These are phyloP conservation scores for Paracanthobrama guichenoti DNA, from an alignment of 2,113 vertebrate species.

Conservation along the genomic window DNA sequence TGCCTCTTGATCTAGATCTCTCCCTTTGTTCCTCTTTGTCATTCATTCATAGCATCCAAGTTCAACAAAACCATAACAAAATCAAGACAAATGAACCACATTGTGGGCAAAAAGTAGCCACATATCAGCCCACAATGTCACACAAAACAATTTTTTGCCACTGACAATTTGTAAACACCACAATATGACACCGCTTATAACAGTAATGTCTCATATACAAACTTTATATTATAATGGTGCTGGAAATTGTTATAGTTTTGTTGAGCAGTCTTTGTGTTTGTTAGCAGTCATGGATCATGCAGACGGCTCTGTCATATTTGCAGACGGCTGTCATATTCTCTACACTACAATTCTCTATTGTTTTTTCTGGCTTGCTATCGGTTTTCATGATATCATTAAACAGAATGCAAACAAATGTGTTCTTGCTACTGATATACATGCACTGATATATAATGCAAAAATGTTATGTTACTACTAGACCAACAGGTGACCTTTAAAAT, in stretches of 20 bases:
- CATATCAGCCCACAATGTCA: constrained; percentile 5
- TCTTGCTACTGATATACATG: neutral
- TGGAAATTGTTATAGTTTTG: neutral
- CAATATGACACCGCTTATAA: neutral
- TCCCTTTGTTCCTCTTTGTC: neutral
- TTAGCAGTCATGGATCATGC: neutral
- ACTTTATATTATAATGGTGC: neutral
- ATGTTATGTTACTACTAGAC: too few relatives aligned
- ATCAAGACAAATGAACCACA: neutral
- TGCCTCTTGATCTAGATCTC: constrained; percentile 21
- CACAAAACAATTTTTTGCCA: neutral
- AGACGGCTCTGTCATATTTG: neutral
- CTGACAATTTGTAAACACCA: neutral
- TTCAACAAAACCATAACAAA: constrained; percentile 15
- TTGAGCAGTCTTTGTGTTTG: neutral
- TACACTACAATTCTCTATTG: neutral
- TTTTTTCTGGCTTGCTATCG: neutral
- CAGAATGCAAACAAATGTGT: neutral
- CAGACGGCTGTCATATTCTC: neutral
- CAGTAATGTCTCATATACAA: neutral
- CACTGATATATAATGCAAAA: neutral
- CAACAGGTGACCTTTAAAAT: neutral
- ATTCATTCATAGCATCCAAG: constrained; percentile 5
- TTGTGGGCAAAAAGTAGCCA: neutral
- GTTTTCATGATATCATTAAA: neutral